Base-by-base conservation (phyloP, 2,113 vertebrate species). In the Mohoua ochrocephala region DNA sequence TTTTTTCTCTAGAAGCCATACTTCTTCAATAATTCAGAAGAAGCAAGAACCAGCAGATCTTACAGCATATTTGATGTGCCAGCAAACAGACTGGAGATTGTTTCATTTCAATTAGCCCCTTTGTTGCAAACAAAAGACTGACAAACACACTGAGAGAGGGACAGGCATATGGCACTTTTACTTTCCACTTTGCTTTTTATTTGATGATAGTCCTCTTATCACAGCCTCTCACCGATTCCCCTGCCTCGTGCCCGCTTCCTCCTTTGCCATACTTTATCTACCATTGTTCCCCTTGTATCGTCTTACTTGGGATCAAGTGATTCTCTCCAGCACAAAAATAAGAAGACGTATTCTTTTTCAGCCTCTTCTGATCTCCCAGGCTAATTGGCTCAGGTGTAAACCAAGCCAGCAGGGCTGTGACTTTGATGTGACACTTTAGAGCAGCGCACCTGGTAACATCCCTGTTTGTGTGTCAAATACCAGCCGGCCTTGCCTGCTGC, bases 351-450 rank as follows among this genome's bases (percentile, higher is more conserved):
- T 99, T 98, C 95, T 96, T 98, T 97, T 97, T 84, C 97, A 98
- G 97, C 97, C 97, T 95, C 98, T 89, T 98, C 97, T 98, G 98
- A 99, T 99, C 98, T 99, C 98, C 96, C 80, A 19, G 92, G 98
- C 98, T 99, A 99, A 99, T 99, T 99, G 99, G 99, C 99, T 99
- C 98, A 99, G 98, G 98, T 98, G 99, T 99, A 99, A 99, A 98
- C 98, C 98, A 97, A 99, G 98, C 98, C 98, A 98, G 98, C 98
- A 92, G 98, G 98, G 97, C 97, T 97, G 97, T 50, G 97, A 98
- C 99, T 99, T 98, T 99, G 98, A 99, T 98, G 98, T 98, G 98
- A 97, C 96, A 97, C 96, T 91, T 97, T 75, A 94, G 97, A 96
- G 96, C 93, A 8, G 96, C 13, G 61, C 94, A 97, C 97, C 96